Conservation (phyloP, 2,888 invertebrate species). For the Drosophila suboccidentalis region DNA sequence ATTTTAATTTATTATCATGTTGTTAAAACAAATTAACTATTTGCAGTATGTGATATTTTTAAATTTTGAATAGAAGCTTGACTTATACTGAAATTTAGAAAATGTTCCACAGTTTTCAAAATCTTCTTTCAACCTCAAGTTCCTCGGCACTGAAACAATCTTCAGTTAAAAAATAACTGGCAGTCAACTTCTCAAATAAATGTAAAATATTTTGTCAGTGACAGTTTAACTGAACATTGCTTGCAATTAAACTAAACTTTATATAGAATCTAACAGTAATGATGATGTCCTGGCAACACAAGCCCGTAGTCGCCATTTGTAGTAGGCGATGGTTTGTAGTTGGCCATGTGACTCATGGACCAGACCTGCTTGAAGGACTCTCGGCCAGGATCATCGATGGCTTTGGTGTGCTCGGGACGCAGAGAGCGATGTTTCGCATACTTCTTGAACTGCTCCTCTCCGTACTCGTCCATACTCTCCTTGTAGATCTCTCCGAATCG, state of each 20-base stretch:
- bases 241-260: too few species aligned
- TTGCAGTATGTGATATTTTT: too few species aligned
- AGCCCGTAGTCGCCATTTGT: constrained; percentile 55
- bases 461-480: constrained; percentile 43
- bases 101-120: neutral
- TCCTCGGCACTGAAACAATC: neutral
- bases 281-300: constrained; percentile 40
- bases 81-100: neutral
- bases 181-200: neutral
- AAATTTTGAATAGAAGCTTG: neutral
- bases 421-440: constrained; percentile 36
- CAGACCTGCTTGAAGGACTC: neutral
- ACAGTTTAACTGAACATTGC: constrained; percentile 4
- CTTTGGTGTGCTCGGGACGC: neutral
- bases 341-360: constrained; percentile 34
- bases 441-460: constrained; percentile 30
- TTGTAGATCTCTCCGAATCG: constrained; percentile 35
- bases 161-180: neutral
- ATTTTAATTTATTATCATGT: neutral
- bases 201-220: neutral
- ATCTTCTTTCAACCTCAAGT: too few species aligned
- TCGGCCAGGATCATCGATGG: neutral
- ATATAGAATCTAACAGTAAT: constrained; percentile 8
- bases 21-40: neutral
- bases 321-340: constrained; percentile 29